These are phyloP conservation scores for Paralichthys olivaceus DNA, from an alignment of 2,113 vertebrate species.

Conservation along the genomic window DNA sequence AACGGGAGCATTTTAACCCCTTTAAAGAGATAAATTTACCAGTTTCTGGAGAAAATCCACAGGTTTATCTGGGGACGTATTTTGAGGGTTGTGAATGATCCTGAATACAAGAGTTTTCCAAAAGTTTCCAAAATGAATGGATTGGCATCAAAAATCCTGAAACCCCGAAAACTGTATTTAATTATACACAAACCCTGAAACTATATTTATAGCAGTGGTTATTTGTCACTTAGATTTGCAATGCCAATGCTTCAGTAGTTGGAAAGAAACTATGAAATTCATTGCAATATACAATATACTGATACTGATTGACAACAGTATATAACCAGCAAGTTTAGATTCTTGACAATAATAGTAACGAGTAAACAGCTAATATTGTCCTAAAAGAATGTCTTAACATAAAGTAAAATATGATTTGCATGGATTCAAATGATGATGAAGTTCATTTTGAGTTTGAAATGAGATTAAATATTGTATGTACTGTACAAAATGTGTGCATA, in stretches of 20 bases:
- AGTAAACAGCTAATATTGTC: not conserved
- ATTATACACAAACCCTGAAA: not conserved
- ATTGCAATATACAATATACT: not conserved
- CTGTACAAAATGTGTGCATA: conserved; percentile 16
- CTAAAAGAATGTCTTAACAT: not conserved
- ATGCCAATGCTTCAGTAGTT: not conserved
- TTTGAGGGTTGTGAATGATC: not conserved
- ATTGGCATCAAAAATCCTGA: not conserved
- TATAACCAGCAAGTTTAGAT: not conserved
- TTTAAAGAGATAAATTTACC: not conserved
- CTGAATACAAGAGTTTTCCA: too few relatives aligned
- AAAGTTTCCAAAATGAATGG: too few relatives aligned
- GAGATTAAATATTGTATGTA: conserved; percentile 3
- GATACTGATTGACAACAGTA: not conserved
- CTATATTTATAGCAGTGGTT: not conserved
- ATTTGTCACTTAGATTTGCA: too few relatives aligned
- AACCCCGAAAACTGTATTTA: not conserved
- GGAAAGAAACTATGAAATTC: not conserved
- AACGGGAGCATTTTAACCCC: not conserved
- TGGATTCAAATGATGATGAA: not conserved
- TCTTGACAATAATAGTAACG: not conserved
- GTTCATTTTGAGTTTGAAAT: conserved; percentile 21
- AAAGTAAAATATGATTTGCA: not conserved
- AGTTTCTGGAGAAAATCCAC: not conserved
- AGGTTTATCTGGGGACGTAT: not conserved